Evolutionary conservation across 2,113 vertebrate genomes (phyloP), one percentile per base, ranked within the genome.

Genomic region (Campylomormyrus tamandua): DNA sequence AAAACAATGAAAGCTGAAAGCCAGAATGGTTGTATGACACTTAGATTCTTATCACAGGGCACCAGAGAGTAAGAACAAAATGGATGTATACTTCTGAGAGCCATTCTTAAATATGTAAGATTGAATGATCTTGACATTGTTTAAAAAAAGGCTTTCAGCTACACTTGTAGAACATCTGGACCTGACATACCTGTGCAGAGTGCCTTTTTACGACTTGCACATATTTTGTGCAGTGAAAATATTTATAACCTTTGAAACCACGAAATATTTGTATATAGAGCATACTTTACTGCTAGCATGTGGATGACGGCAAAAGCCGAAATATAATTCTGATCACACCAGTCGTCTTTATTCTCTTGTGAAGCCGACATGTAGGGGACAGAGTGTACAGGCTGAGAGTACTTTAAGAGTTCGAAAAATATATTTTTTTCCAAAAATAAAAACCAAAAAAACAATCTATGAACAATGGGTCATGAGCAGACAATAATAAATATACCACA

Each of bases 111-210:
- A 66, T 77, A 39, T 15, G 70, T 39, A 39, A 39, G 74, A 80
- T 5, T 80, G 35, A 80, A 39, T 80, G 74, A 80, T 80, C 74
- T 19, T 80, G 74, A 80, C 74, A 80, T 80, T 80, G 74, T 80
- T 80, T 80, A 80, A 42, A 39, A 80, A 80, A 80, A 80, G 74
- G 35, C 74, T 80, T 39, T 80, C 74, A 80, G 74, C 74, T 80
- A 19, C 13, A 80, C 74, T 80, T 80, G 35, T 19, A 2, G 74
- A 80, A 80, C 74, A 80, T 80, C 74, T 80, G 74, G 74, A 80
- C 0, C 35, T 19, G 35, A 42, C 74, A 80, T 80, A 80, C 74
- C 74, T 80, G 74, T 7, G 15, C 74, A 39, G 17, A 80, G 74
- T 42, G 74, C 74, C 74, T 80, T 42, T 80, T 80, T 80, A 80